These are phyloP conservation scores for Drosophila sechellia DNA, from an alignment of 1,140 invertebrate species.

Conservation along the genomic window DNA sequence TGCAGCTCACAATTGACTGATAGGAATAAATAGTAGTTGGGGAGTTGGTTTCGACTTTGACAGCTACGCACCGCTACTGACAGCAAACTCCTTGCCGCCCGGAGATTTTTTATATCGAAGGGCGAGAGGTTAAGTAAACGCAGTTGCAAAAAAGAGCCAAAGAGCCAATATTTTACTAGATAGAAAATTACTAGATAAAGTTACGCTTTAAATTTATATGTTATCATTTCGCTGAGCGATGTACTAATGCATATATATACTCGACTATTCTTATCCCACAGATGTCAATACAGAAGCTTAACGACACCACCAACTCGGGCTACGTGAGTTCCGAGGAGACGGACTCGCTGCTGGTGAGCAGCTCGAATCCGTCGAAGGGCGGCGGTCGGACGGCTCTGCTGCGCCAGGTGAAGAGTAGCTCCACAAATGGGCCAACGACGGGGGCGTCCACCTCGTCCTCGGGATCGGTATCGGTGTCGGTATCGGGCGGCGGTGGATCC, in stretches of 20 bases:
- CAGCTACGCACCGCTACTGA: conserved; percentile 90
- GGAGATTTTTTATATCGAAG: conserved; percentile 98
- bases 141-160: too few relatives aligned
- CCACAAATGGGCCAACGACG: conserved; percentile 84
- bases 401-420: conserved; percentile 73
- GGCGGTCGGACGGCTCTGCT: conserved; percentile 58
- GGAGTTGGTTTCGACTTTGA: too few relatives aligned
- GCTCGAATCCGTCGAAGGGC: conserved; percentile 66
- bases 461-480: conserved; percentile 33
- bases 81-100: conserved; percentile 98
- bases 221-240: too few relatives aligned
- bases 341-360: conserved; percentile 88
- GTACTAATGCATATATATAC: too few relatives aligned
- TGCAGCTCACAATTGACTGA: conserved; percentile 93
- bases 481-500: conserved; percentile 6
- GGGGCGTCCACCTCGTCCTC: conserved; percentile 84
- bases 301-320: conserved; percentile 86
- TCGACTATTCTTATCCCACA: conserved; percentile 27
- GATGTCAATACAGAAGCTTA: conserved; percentile 85
- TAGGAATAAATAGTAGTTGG: conserved; percentile 65
- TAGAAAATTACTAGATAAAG: too few relatives aligned
- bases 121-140: conserved; percentile 97
- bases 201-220: too few relatives aligned
- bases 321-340: conserved; percentile 92
- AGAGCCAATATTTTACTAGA: too few relatives aligned